Base-by-base conservation (phyloP, 2,888 invertebrate species). In the Parnassius apollo region DNA sequence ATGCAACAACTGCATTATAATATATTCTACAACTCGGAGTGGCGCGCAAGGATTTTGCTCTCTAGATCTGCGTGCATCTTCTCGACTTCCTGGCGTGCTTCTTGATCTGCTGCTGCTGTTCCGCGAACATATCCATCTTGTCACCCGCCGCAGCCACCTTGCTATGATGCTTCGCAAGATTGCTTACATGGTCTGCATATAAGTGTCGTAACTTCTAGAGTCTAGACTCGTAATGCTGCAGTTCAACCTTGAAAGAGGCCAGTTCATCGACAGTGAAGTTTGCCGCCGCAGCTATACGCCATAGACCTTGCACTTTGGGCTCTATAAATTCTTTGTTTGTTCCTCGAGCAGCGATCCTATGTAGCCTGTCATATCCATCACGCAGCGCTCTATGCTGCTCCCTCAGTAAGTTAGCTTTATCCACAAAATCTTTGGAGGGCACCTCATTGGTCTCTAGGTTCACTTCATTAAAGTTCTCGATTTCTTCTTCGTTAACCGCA, bases 321-420 rank as follows among this genome's bases (percentile, higher is more conserved):
- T 98, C 98, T 52, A 96, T 93, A 80, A 98, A 98, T 77, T 97
- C 97, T 78, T 94, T 95, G 75, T 95, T 96, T 64, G 95, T 94
- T 11, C 95, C 97, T 83, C 94, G 94, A 1, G 96, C 94, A 22
- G 97, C 93, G 64, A 96, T 85, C 61, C 95, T 93, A 71, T 96
- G 95, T 45, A 98, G 85, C 42, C 94, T 93, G 76, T 97, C 97
- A 77, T 94, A 96, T 49, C 96, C 95, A 72, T 96, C 96, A 70
- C 96, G 94, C 35, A 98, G 86, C 51, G 94, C 94, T 54, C 93
- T 88, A 81, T 97, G 96, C 75, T 95, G 95, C 9, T 95, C 95
- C 65, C 97, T 92, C 35, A 97, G 83, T 65, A 94, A 76, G 79
- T 96, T 95, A 0, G 95, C 94, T 77, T 95, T 95, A 69, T 93